Conservation (phyloP, 2,888 invertebrate species). For the Caradrina clavipalpis region DNA sequence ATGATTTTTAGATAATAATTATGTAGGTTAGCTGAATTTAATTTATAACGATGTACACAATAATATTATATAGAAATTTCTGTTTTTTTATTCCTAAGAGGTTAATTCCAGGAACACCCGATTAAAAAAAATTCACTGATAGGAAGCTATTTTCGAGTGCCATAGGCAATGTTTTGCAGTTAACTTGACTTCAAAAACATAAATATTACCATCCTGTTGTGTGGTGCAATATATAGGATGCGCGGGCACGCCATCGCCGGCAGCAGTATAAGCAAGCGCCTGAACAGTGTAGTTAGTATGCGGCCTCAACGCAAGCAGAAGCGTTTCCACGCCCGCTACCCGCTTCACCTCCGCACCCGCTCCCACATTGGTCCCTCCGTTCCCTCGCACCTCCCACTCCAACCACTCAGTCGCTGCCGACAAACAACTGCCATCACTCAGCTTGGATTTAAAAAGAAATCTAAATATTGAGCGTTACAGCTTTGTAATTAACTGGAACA, state of each 20-base stretch:
- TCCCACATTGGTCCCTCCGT: slow-evolving; percentile 72
- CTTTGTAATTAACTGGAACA: slow-evolving; percentile 42
- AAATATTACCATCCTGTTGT: slow-evolving; percentile 94
- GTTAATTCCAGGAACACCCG: too few relatives aligned
- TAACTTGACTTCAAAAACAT: not conserved
- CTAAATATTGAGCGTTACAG: slow-evolving; percentile 38
- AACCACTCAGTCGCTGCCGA: slow-evolving; percentile 89
- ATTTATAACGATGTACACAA: too few relatives aligned
- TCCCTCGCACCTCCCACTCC: slow-evolving; percentile 87
- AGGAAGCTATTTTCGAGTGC: too few relatives aligned
- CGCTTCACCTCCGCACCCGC: slow-evolving; percentile 94
- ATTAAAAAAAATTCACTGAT: too few relatives aligned
- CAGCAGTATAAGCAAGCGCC: slow-evolving; percentile 95
- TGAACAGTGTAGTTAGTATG: slow-evolving; percentile 97
- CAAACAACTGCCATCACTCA: slow-evolving; percentile 90
- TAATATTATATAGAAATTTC: too few relatives aligned
- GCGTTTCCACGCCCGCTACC: slow-evolving; percentile 95
- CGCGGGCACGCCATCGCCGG: slow-evolving; percentile 96
- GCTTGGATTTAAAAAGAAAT: slow-evolving; percentile 76
- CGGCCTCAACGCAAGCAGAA: slow-evolving; percentile 94
- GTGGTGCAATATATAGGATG: slow-evolving; percentile 95
- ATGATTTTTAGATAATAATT: not conserved
- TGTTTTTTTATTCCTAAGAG: too few relatives aligned
- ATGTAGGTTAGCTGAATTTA: too few relatives aligned
- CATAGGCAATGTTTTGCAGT: too few relatives aligned